Percentiles rank a stretch among this genome's conserved stretches.
Evolutionary conservation across 2,888 invertebrate genomes (phyloP).

Genomic region (Hermaeophaga mercurialis): DNA sequence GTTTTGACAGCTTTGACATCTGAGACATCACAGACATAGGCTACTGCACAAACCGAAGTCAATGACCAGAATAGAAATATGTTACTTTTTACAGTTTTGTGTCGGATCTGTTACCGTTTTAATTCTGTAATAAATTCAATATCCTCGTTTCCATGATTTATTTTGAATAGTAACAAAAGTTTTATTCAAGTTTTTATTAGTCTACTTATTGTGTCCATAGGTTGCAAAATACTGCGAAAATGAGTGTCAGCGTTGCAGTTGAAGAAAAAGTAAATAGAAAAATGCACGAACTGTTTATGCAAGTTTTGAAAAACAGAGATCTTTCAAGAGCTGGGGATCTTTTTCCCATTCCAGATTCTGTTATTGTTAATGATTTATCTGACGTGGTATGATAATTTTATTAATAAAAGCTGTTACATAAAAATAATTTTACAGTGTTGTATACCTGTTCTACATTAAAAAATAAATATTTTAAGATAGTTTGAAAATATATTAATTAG

Average conservation of each 20-base stretch:
- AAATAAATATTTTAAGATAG: too few relatives aligned
- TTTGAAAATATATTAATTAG: too few relatives aligned
- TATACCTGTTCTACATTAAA: too few relatives aligned
- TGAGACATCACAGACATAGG: too few relatives aligned
- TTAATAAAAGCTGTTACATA: too few relatives aligned
- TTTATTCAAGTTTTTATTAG: not conserved
- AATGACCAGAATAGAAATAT: constrained; percentile 40
- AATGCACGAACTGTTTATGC: constrained; percentile 91
- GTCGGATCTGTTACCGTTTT: constrained; percentile 28
- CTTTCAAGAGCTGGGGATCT: constrained; percentile 89
- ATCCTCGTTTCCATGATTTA: not conserved
- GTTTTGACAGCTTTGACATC: too few relatives aligned
- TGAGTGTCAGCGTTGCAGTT: constrained; percentile 38
- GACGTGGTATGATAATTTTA: constrained; percentile 84
- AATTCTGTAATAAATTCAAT: constrained; percentile 17
- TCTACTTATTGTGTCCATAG: too few relatives aligned
- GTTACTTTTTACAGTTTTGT: constrained; percentile 39
- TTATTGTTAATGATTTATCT: constrained; percentile 83
- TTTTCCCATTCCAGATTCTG: constrained; percentile 84
- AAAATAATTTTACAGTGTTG: not conserved
- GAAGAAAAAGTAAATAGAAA: constrained; percentile 53
- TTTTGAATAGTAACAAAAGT: not conserved
- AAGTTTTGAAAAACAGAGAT: constrained; percentile 88
- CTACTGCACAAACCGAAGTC: constrained; percentile 29
- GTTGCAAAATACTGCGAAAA: constrained; percentile 25